Conservation (phyloP, 1,140 invertebrate genomes). For the Drosophila biarmipes region DNA sequence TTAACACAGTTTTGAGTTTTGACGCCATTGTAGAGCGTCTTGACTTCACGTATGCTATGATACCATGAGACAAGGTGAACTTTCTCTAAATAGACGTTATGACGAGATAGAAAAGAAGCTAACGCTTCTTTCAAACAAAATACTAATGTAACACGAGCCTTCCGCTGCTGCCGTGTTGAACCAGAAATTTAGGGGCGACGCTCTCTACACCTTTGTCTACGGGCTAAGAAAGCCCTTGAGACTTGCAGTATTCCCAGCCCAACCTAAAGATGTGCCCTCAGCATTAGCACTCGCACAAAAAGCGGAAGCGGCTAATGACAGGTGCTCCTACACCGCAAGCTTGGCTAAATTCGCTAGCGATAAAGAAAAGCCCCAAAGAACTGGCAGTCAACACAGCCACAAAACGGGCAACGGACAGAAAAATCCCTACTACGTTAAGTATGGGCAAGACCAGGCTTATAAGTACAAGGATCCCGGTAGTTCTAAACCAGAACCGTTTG, state of each 20-base stretch:
- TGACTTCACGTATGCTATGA: neutral
- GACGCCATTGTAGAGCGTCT: neutral
- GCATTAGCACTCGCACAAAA: conserved; percentile 1
- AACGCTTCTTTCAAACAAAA: neutral
- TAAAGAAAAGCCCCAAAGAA: neutral
- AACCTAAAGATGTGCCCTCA: no score
- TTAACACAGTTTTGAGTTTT: neutral
- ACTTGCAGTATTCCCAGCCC: no score
- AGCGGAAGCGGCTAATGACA: neutral
- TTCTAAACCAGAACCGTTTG: neutral
- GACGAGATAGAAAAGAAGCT: neutral
- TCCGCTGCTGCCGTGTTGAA: neutral
- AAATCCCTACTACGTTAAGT: neutral
- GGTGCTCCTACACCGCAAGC: neutral
- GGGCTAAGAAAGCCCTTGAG: neutral
- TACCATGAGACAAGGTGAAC: neutral
- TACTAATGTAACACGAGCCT: neutral
- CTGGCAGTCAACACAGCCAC: neutral
- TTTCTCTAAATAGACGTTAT: neutral
- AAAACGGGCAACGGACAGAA: neutral
- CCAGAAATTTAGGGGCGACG: neutral
- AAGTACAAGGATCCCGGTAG: neutral
- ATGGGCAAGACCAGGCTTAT: neutral
- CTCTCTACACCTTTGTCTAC: neutral
- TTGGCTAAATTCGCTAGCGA: neutral